Percentiles rank a stretch among this genome's conserved stretches.
Evolutionary conservation across 2,888 invertebrate species (phyloP).

Genomic region (Stramonita haemastoma): DNA sequence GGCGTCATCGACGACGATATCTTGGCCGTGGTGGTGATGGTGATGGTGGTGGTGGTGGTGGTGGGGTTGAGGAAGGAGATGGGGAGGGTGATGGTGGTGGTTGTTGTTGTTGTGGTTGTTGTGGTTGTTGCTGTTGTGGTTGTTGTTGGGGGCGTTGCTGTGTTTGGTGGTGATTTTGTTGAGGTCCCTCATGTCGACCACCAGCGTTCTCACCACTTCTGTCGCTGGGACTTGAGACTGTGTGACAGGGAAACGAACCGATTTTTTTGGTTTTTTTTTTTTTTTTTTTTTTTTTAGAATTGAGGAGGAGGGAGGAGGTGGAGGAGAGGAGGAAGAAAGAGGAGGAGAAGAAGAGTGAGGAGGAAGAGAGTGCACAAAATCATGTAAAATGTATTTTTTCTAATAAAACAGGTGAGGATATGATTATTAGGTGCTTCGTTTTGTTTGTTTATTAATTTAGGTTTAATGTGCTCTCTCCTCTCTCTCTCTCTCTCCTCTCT

Average conservation of each 20-base stretch:
- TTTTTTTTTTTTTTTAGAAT: too few relatives aligned
- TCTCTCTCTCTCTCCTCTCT: not conserved
- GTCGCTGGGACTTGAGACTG: not conserved
- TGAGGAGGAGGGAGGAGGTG: not conserved
- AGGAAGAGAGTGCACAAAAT: too few relatives aligned
- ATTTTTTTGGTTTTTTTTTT: too few relatives aligned
- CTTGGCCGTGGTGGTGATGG: not conserved
- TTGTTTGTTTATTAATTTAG: too few relatives aligned
- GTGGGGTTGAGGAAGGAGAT: not conserved
- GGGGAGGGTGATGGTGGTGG: not conserved
- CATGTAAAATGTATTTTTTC: too few relatives aligned
- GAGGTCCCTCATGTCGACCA: slow-evolving; percentile 27
- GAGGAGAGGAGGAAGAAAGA: not conserved
- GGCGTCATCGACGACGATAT: not conserved
- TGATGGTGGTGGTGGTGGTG: too few relatives aligned
- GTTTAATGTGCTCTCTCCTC: not conserved
- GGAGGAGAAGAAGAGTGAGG: not conserved
- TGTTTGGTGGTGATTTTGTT: not conserved
- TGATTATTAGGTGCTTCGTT: too few relatives aligned
- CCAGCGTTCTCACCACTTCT: slow-evolving; percentile 18
- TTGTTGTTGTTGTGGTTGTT: not conserved
- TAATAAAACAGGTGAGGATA: too few relatives aligned
- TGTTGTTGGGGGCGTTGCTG: not conserved
- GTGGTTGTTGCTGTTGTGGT: not conserved
- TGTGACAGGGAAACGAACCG: not conserved